Evolutionary conservation across 2,797 vertebrate species (phyloP), one percentile per base, ranked within the genome.

Genomic region (Microchirus variegatus): DNA sequence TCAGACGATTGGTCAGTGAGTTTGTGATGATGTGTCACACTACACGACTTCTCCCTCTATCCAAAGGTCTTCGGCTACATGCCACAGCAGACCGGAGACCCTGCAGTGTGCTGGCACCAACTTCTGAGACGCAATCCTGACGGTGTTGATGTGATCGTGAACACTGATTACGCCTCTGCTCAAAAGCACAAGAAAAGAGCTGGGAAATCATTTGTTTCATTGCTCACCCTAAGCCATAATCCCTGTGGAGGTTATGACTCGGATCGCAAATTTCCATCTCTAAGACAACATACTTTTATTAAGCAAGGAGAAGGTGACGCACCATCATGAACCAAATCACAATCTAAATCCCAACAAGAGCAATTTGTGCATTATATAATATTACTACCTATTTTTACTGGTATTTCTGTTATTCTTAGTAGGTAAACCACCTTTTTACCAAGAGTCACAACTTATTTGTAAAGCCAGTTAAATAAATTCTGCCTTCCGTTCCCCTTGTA

Each of bases 141-240:
- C 64, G 41, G 54, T 53, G 58, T 68, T 74, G 77, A 70, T 44
- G n/a, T 18, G 53, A 85, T 82, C 46, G 22, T 22, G 66, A 76
- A 69, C 50, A 42, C 53, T 73, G 75, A 85, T 86, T 70, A 65
- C 26, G 26, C 43, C 5, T 56, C 53, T 59, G 53, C n/a, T 67
- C 1, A 3, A 19, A 59, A 42, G 19, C 45, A 49, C 50, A 60
- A 65, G 40, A 59, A 77, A 63, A 51, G 48, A 62, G 38, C 41
- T 43, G 43, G 63, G 59, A 73, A 83, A 73, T 45, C 3, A 22
- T 57, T 65, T 63, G 47, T 51, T 59, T 5, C 19, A 17, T 19
- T 61, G 44, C 54, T 62, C n/a, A n/a, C n/a, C n/a, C n/a, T n/a
- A 86, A 74, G 63, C 3, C 4, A 9, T 14, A 42, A 54, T 6